Base-by-base conservation (phyloP, 1,140 invertebrate species). In the Bombus fervidus region DNA sequence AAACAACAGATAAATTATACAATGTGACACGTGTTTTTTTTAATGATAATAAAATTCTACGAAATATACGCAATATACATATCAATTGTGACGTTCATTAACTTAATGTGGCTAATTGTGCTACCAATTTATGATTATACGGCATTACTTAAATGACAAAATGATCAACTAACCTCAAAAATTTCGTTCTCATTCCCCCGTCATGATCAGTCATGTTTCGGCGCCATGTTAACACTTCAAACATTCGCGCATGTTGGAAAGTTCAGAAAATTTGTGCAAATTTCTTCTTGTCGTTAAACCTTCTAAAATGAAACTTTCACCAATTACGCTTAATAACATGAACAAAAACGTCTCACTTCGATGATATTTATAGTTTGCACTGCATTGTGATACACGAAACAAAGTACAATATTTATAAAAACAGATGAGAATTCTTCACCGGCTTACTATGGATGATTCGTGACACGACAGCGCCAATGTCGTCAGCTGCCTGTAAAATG, bases 161-260 rank as follows among this genome's bases (percentile, higher is more conserved):
- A 80, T 86, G 69, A 72, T 64, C 66, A 83, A 91, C 92, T 93
- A 92, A 92, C 92, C 92, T 93, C 89, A 92, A 92, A 92, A 47
- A 28, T 59, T 69, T 82, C 53, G 57, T 57, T 87, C 84, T 86
- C 71, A 85, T 81, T 90, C 86, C 79, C 78, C 82, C 87, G 81
- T 91, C 91, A 90, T 88, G 88, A 84, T 81, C 88, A 88, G 90
- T 93, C 90, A 88, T 79, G 85, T 91, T 91, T 89, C 86, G 90
- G 91, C 91, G 91, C 92, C 92, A 92, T 91, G 87, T 92, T 90
- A 88, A 85, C 83, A 89, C 92, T 92, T 92, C 85, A 91, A 93
- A 93, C 91, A 91, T 87, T 91, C 87, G 89, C 92, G 91, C 91
- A 92, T 91, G 87, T 90, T 91, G 72, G 69, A 85, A 90, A 91